Conservation (phyloP, 1,140 invertebrate genomes). For the Andricus grossulariae region DNA sequence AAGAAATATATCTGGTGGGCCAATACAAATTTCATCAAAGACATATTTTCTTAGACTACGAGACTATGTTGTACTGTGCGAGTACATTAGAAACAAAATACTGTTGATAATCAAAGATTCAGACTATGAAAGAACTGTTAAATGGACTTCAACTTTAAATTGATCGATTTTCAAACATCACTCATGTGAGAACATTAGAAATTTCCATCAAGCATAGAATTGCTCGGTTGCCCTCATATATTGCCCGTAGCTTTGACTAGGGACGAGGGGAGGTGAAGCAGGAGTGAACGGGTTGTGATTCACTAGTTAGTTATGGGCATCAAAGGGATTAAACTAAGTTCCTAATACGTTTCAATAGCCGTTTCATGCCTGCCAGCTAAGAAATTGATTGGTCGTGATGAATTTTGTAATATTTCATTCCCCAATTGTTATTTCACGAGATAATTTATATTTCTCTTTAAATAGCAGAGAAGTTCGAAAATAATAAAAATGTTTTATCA, state of each 20-base stretch:
- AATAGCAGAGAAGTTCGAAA: not conserved
- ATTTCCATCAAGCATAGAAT: slow-evolving; percentile 10
- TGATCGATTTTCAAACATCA: too few relatives aligned
- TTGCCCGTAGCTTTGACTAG: slow-evolving; percentile 48
- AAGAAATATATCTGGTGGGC: too few relatives aligned
- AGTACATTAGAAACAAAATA: too few relatives aligned
- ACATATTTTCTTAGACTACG: too few relatives aligned
- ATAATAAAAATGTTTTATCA: not conserved
- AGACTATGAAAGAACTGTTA: too few relatives aligned
- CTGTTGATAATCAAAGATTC: too few relatives aligned
- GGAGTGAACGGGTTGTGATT: slow-evolving; percentile 55
- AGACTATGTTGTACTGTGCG: too few relatives aligned
- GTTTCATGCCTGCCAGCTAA: slow-evolving; percentile 52
- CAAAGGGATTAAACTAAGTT: slow-evolving; percentile 60
- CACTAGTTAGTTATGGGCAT: slow-evolving; percentile 60
- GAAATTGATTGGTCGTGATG: slow-evolving; percentile 48
- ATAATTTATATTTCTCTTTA: not conserved
- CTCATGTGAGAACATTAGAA: slow-evolving; percentile 9
- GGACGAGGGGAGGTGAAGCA: slow-evolving; percentile 39
- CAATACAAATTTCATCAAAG: too few relatives aligned
- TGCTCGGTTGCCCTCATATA: slow-evolving; percentile 47
- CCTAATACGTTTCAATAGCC: slow-evolving; percentile 55
- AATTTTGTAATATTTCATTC: not conserved
- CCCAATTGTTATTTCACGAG: not conserved
- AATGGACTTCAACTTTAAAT: too few relatives aligned